These are phyloP conservation scores for Drosophila paranaensis DNA, from an alignment of 2,888 invertebrate genomes.

Conservation along the genomic window DNA sequence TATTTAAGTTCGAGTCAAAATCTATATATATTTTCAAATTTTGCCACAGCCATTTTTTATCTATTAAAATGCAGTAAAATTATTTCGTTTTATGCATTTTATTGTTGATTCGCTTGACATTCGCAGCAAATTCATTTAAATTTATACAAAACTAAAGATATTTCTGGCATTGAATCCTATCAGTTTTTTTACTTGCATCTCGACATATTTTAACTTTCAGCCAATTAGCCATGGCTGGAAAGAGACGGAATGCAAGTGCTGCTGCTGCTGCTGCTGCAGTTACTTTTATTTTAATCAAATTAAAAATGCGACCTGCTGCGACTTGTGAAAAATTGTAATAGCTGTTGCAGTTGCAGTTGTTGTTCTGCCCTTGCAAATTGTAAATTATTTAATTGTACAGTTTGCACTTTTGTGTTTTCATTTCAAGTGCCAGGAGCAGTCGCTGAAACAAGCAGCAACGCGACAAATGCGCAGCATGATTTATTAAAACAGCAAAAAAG, in stretches of 20 bases:
- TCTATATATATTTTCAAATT: too few species aligned
- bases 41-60: too few species aligned
- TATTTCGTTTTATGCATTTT: not conserved
- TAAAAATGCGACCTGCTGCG: conserved; percentile 70
- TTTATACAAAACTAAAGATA: not conserved
- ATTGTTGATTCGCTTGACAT: not conserved
- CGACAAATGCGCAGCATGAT: conserved; percentile 70
- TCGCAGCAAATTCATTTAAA: not conserved
- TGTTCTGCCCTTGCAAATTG: conserved; percentile 51
- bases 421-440: conserved; percentile 59
- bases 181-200: not conserved
- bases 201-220: conserved; percentile 1
- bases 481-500: conserved; percentile 47
- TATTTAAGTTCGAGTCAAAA: too few species aligned
- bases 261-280: not conserved
- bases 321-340: conserved; percentile 49
- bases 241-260: conserved; percentile 3
- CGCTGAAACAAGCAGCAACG: conserved; percentile 21
- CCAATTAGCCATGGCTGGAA: conserved; percentile 6
- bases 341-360: conserved; percentile 10
- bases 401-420: conserved; percentile 58
- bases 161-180: not conserved
- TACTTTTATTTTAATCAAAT: conserved; percentile 69
- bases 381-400: conserved; percentile 72
- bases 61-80: not conserved